Percentiles rank a stretch among this genome's conserved stretches.
Evolutionary conservation across 1,140 invertebrate species (phyloP).

Genomic region (Lepidurus arcticus): DNA sequence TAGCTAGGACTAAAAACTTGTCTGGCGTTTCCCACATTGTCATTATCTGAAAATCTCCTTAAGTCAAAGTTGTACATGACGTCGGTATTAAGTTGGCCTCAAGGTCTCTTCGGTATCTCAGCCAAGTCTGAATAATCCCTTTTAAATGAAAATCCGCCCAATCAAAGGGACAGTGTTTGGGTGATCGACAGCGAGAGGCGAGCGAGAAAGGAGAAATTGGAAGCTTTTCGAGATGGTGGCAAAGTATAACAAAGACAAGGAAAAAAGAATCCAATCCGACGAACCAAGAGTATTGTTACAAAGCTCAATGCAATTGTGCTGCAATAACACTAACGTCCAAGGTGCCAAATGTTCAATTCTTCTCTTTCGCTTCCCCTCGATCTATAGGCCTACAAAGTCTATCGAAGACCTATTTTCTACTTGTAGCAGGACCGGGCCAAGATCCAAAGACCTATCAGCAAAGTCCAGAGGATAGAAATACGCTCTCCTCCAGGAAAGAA

Average conservation of each 20-base stretch:
- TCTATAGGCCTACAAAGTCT: no score
- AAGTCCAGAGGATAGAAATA: no score
- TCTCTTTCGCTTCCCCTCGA: not conserved
- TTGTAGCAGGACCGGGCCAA: no score
- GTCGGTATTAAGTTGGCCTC: not conserved
- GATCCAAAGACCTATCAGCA: no score
- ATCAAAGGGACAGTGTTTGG: not conserved
- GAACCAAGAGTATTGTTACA: not conserved
- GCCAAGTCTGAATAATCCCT: conserved; percentile 21
- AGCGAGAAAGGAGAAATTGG: not conserved
- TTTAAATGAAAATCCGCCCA: conserved; percentile 13
- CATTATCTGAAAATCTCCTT: no score
- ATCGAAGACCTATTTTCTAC: no score
- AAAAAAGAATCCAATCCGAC: no score
- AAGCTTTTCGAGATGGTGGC: not conserved
- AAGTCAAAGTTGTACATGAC: no score
- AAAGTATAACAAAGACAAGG: not conserved
- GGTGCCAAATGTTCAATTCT: not conserved
- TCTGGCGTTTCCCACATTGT: no score
- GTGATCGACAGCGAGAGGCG: not conserved
- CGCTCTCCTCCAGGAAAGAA: no score
- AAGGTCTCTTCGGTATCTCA: not conserved
- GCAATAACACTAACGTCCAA: not conserved
- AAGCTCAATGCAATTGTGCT: not conserved
- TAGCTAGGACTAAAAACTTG: no score